phyloP scores from a whole-genome alignment of 2,888 invertebrate genomes.

The Diploptera punctata region DNA sequence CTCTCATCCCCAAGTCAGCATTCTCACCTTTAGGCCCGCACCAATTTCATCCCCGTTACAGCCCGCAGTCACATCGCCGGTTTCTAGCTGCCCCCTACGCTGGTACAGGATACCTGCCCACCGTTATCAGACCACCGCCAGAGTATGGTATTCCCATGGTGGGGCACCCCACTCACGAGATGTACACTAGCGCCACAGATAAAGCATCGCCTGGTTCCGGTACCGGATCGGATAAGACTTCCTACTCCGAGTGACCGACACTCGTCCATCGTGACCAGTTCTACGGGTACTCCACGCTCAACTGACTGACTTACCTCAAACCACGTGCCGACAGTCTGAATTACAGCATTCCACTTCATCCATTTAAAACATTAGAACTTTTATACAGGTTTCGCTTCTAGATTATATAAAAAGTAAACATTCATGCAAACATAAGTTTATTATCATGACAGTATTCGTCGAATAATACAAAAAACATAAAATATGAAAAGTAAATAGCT shows the following conservation, averaged over 20 bases:
- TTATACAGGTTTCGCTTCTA: too few species aligned
- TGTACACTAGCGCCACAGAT: constrained; percentile 51
- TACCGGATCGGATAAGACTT: constrained; percentile 62
- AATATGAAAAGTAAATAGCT: too few species aligned
- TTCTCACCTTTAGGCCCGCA: constrained; percentile 75
- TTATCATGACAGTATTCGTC: too few species aligned
- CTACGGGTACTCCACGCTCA: too few species aligned
- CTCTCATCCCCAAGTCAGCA: constrained; percentile 67
- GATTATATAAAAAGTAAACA: too few species aligned
- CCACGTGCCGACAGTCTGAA: too few species aligned
- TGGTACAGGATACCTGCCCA: constrained; percentile 82
- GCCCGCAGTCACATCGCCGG: constrained; percentile 61
- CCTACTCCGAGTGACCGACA: constrained; percentile 58
- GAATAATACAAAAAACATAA: too few species aligned
- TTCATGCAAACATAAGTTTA: too few species aligned
- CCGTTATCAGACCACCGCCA: constrained; percentile 68
- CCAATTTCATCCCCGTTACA: constrained; percentile 53
- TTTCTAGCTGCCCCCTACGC: constrained; percentile 84
- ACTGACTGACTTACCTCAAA: background rate
- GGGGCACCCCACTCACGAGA: constrained; percentile 51
- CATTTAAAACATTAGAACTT: too few species aligned
- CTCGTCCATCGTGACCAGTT: constrained; percentile 44
- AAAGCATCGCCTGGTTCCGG: constrained; percentile 59
- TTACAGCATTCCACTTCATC: too few species aligned
- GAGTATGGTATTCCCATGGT: constrained; percentile 47